Evolutionary conservation across 2,113 vertebrate species (phyloP), one percentile per base, ranked within the genome.

Genomic region (Hippocampus mohnikei): DNA sequence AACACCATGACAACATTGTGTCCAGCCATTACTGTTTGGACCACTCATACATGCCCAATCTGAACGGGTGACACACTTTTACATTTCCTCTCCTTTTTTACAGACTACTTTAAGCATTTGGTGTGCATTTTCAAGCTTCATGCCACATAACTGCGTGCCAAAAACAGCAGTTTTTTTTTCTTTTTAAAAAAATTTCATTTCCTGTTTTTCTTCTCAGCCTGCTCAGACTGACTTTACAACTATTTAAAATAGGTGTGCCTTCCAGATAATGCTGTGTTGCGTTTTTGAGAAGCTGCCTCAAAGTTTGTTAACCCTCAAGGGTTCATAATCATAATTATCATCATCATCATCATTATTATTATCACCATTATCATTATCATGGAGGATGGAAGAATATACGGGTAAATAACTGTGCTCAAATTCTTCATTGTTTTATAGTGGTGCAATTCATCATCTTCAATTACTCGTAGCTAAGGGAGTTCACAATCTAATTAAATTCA

Each of bases 211-310:
- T n/a, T 10, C 21, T 76, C 59, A 82, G 78, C 74, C 77, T 78
- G 80, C 66, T 68, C 66, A 74, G 67, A 67, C 73, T 73, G 68
- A 78, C 71, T 75, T 58, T 42, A 50, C 66, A 25, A 55, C n/a
- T 59, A 72, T 62, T 81, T 42, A 60, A 62, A 73, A 74, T 25
- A 56, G 40, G 27, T 23, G 64, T 76, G 64, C 53, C 15, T 76
- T 71, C 56, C 40, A 71, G 33, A 27, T 42, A 52, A 56, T 42
- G 13, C 40, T 8, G 33, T 27, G 69, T 64, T 67, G 16, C 41
- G 55, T 68, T 70, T 73, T 73, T 55, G 18, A 78, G 16, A 23
- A 25, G 48, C 50, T 72, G 48, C 20, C 37, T 58, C 46, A 72
- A 63, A 56, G 58, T 37, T 12, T 63, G 53, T 71, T n/a, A n/a